A percentile compares a stretch with the other conserved stretches of the same genome.
These are phyloP conservation scores for Aspidapion aeneum DNA, from an alignment of 2,888 invertebrate species.

Conservation along the genomic window DNA sequence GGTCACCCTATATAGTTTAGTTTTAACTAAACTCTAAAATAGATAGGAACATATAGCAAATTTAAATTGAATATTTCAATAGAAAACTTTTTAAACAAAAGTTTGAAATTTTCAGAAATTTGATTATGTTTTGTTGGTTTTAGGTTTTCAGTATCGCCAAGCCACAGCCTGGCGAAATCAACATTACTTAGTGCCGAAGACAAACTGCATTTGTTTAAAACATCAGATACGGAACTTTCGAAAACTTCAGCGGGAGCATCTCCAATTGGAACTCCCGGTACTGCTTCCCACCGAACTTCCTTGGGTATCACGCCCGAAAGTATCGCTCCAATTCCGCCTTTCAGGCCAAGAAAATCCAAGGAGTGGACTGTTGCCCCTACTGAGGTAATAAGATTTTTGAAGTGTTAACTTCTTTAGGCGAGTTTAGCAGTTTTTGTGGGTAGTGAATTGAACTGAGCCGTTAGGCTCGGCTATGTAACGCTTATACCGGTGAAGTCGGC, in stretches of 20 bases:
- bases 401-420: no score
- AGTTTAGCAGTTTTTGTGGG: no score
- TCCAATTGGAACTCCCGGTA: slow-evolving; percentile 53
- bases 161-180: slow-evolving; percentile 39
- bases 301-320: slow-evolving; percentile 43
- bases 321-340: slow-evolving; percentile 54
- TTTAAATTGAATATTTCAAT: no score
- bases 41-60: no score
- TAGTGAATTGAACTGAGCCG: no score
- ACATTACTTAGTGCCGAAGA: slow-evolving; percentile 29
- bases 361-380: slow-evolving; percentile 48
- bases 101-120: no score
- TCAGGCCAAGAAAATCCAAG: slow-evolving; percentile 54
- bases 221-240: slow-evolving; percentile 15
- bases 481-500: no score
- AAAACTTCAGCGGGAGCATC: slow-evolving; percentile 29
- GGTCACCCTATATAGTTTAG: no score
- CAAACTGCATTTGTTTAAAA: background rate
- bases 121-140: no score
- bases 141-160: slow-evolving; percentile 48
- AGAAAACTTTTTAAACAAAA: no score
- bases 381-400: slow-evolving; percentile 35
- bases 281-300: slow-evolving; percentile 36
- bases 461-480: no score
- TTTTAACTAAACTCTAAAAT: no score